Evolutionary conservation across 2,888 invertebrate species (phyloP), one percentile per base, ranked within the genome.

Genomic region (Pollenia angustigena): DNA sequence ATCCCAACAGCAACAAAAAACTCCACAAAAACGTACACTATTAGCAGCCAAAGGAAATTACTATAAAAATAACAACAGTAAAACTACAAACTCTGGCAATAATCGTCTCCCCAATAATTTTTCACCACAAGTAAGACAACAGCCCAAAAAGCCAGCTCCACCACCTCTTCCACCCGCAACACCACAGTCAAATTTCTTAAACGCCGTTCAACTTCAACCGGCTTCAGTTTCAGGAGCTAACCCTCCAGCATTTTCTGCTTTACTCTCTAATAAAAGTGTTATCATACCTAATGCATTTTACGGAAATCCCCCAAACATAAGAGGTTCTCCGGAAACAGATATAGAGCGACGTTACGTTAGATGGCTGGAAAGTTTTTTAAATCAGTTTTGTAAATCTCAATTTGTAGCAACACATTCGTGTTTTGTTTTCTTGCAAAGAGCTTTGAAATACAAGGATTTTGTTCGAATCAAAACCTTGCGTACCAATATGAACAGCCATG

Each of bases 271-370:
- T 62, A 90, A 89, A 87, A 90, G 86, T 83, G 88, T 90, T 12
- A 90, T 90, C 16, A 90, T 90, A 87, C 90, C 90, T 12, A 90
- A 90, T 85, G 90, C 90, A 44, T 90, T 90, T 75, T 89, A 90
- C 58, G 90, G 90, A n/a, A 90, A 90, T 85, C 89, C 89, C 1
- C 88, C 89, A 4, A 79, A 58, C 9, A 62, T 56, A 10, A 69
- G 79, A 56, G 79, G 52, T 23, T 80, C 86, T 7, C 18, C 83
- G 0, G 89, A 88, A 18, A 42, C 56, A 0, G 72, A 82, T 50
- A 14, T 58, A 2, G 88, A 85, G 32, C 83, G 78, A 4, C 74
- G 84, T 54, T 83, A 88, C 64, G 68, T 62, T n/a, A 88, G 88
- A 52, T 91, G 90, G 91, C 85, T 91, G 11, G 89, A 90, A 3